Evolutionary conservation across 1,140 invertebrate genomes (phyloP).

Genomic region (Platorchestia sp.): DNA sequence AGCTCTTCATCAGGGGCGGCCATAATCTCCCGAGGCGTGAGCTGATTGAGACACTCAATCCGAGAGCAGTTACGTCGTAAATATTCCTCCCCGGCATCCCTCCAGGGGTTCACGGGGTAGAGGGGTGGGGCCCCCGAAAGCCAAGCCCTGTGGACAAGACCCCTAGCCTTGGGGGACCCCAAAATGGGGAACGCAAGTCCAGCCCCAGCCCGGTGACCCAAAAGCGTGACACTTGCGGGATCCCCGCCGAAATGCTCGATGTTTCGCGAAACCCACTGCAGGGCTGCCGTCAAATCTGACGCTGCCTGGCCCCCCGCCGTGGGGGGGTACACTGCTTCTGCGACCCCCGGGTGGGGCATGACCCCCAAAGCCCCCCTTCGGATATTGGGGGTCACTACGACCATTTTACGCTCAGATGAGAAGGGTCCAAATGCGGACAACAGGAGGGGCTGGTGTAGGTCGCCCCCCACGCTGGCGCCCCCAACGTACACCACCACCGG

Average conservation of each 20-base stretch:
- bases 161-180: slow-evolving; percentile 72
- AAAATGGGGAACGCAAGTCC: slow-evolving; percentile 82
- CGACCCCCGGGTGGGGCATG: slow-evolving; percentile 79
- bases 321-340: slow-evolving; percentile 78
- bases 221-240: slow-evolving; percentile 79
- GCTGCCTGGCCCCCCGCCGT: slow-evolving; percentile 90
- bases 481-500: slow-evolving; percentile 57
- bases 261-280: slow-evolving; percentile 84
- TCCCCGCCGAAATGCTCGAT: slow-evolving; percentile 88
- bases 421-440: neutral
- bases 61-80: slow-evolving; percentile 60
- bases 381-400: slow-evolving; percentile 87
- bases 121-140: slow-evolving; percentile 66
- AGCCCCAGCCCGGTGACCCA: slow-evolving; percentile 85
- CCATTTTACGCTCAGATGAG: slow-evolving; percentile 72
- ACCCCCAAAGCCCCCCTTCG: slow-evolving; percentile 83
- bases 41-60: slow-evolving; percentile 53
- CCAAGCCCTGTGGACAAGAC: slow-evolving; percentile 68
- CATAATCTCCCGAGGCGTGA: neutral
- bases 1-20: neutral
- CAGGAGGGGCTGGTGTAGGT: slow-evolving; percentile 20
- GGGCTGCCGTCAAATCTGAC: slow-evolving; percentile 82
- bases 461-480: slow-evolving; percentile 35
- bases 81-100: slow-evolving; percentile 58
- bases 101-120: slow-evolving; percentile 60